A percentile compares a stretch with the other conserved stretches of the same genome.
These are phyloP conservation scores for Akabosia matsudoensis DNA, from an alignment of 1,140 invertebrate species.

Conservation along the genomic window DNA sequence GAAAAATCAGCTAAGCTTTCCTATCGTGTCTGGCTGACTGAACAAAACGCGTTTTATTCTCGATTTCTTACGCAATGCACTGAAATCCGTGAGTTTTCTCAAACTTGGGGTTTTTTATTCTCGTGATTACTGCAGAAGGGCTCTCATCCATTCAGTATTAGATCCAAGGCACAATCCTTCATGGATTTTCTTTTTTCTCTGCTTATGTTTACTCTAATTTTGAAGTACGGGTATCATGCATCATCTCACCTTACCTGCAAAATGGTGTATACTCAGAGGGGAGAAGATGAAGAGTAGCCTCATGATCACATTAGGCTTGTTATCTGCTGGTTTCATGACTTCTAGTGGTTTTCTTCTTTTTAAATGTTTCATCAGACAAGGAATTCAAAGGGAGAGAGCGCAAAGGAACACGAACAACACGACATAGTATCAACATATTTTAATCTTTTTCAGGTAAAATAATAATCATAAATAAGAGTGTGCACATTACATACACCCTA, in stretches of 20 bases:
- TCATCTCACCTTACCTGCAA: constrained; percentile 17
- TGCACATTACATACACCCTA: neutral
- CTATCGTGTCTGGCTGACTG: neutral
- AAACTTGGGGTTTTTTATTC: neutral
- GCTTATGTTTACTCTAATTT: neutral
- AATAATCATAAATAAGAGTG: neutral
- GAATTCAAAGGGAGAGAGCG: neutral
- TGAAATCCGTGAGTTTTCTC: neutral
- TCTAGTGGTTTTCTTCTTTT: neutral
- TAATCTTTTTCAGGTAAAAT: constrained; percentile 1
- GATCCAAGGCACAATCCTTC: neutral
- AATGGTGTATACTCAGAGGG: neutral
- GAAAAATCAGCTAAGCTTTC: constrained; percentile 41
- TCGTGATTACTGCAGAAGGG: too few species aligned
- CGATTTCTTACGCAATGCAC: neutral
- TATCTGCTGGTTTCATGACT: constrained; percentile 11
- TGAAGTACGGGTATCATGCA: neutral
- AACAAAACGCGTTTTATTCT: neutral
- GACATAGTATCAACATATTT: neutral
- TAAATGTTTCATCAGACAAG: neutral
- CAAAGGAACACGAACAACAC: neutral
- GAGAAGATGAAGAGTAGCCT: neutral
- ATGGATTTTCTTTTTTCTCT: neutral
- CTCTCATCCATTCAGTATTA: neutral
- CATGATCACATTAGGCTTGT: neutral